A percentile compares a stretch with the other conserved stretches of the same genome.
Conservation (phyloP, 2,113 vertebrate species). For the Microcebus tavaratra region DNA sequence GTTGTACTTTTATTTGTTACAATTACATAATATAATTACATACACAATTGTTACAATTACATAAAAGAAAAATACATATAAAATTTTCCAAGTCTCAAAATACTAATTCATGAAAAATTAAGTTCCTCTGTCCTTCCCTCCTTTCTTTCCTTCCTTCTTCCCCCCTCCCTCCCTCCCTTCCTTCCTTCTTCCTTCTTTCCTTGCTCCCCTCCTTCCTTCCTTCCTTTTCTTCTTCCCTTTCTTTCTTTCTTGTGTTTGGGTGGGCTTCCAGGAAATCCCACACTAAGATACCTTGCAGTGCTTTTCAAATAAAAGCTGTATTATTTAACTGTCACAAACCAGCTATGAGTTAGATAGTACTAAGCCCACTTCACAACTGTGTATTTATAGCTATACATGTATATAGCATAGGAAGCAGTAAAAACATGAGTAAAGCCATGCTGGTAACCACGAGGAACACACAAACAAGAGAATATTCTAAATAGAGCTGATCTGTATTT, state of each 20-base stretch:
- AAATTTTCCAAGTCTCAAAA: background rate
- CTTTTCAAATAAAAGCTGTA: background rate
- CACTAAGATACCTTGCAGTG: background rate
- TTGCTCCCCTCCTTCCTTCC: background rate
- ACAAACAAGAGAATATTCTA: background rate
- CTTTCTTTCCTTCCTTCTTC: too few relatives aligned
- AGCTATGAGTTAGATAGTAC: background rate
- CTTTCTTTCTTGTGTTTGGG: background rate
- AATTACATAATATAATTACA: background rate
- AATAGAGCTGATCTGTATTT: background rate
- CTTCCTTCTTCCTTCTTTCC: fast-evolving
- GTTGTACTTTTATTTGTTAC: background rate
- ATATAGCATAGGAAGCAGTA: background rate
- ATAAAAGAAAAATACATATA: background rate
- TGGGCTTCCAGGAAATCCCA: background rate
- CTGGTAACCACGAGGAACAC: background rate
- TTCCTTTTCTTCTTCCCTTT: background rate
- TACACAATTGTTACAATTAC: background rate
- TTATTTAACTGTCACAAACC: background rate
- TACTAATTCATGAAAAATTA: background rate
- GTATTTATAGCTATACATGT: background rate
- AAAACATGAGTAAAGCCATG: background rate
- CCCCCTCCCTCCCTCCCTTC: too few relatives aligned
- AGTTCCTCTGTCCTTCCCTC: background rate
- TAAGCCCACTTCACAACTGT: background rate